These are phyloP conservation scores for Morpho deidamia DNA, from an alignment of 2,888 invertebrate genomes.

Conservation along the genomic window DNA sequence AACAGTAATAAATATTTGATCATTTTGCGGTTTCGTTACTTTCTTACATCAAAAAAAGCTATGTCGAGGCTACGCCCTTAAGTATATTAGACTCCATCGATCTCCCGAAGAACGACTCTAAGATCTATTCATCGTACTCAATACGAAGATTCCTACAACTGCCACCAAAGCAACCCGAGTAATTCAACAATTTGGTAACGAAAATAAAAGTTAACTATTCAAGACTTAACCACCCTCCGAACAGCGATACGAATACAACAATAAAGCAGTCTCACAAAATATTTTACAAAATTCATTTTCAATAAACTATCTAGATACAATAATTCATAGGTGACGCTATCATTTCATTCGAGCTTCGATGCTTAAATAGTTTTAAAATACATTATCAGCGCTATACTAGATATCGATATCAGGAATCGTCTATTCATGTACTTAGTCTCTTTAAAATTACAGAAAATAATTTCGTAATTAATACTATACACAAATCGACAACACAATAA, in stretches of 20 bases:
- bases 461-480: slow-evolving; percentile 77
- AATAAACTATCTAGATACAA: slow-evolving; percentile 75
- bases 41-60: slow-evolving; percentile 42
- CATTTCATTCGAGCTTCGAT: slow-evolving; percentile 59
- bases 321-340: slow-evolving; percentile 68
- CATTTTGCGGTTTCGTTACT: slow-evolving; percentile 57
- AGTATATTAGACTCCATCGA: slow-evolving; percentile 26
- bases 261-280: slow-evolving; percentile 78
- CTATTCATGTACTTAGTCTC: slow-evolving; percentile 75
- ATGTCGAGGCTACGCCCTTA: slow-evolving; percentile 44
- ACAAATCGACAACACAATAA: slow-evolving; percentile 75
- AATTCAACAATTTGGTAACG: slow-evolving; percentile 77
- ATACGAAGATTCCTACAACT: slow-evolving; percentile 51
- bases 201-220: slow-evolving; percentile 72
- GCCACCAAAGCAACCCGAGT: slow-evolving; percentile 69
- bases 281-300: slow-evolving; percentile 68
- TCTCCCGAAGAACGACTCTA: slow-evolving; percentile 22
- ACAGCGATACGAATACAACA: slow-evolving; percentile 76
- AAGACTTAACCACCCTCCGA: slow-evolving; percentile 61
- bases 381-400: slow-evolving; percentile 72
- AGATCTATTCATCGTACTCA: slow-evolving; percentile 37
- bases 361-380: slow-evolving; percentile 70
- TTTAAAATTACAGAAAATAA: slow-evolving; percentile 74
- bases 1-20: slow-evolving; percentile 78
- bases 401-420: slow-evolving; percentile 74